A percentile compares a stretch with the other conserved stretches of the same genome.
Evolutionary conservation across 2,888 invertebrate genomes (phyloP).

Genomic region (Choristoneura rosaceana): DNA sequence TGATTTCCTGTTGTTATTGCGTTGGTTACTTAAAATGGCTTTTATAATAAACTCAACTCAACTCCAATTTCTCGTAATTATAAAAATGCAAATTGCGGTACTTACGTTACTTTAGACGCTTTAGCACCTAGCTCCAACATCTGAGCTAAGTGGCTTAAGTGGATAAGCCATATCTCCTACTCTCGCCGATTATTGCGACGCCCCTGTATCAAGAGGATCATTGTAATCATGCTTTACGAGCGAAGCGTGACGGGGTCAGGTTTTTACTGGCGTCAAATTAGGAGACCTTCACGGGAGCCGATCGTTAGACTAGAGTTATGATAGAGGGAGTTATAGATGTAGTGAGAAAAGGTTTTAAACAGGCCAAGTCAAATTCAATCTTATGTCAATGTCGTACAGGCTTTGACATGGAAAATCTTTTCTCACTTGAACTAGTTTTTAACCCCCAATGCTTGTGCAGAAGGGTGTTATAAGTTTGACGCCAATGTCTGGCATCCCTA

Average conservation of each 20-base stretch:
- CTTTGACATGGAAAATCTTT: too few relatives aligned
- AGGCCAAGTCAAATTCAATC: too few relatives aligned
- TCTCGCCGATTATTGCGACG: conserved; percentile 35
- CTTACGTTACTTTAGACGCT: conserved; percentile 7
- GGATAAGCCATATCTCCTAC: conserved; percentile 36
- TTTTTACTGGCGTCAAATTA: conserved; percentile 55
- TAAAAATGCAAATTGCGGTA: background rate
- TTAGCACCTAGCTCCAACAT: conserved; percentile 23
- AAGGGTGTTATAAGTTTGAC: too few relatives aligned
- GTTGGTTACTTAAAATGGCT: background rate
- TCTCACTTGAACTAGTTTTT: too few relatives aligned
- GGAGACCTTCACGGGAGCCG: conserved; percentile 34
- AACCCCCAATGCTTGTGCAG: too few relatives aligned
- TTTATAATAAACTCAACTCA: background rate
- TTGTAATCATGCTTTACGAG: conserved; percentile 38
- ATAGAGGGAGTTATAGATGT: background rate
- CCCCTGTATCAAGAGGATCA: conserved; percentile 33
- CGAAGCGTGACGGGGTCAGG: conserved; percentile 46
- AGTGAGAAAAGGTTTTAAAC: too few relatives aligned
- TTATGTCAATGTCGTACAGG: too few relatives aligned
- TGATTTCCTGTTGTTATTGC: too few relatives aligned
- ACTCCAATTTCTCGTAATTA: background rate
- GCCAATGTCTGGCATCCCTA: too few relatives aligned
- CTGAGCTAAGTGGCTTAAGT: conserved; percentile 30
- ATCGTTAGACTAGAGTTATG: conserved; percentile 27